Percentiles rank a stretch among this genome's conserved stretches.
Conservation (phyloP, 92 coral and sea anemone species). For the Epizoanthus scotinus region DNA sequence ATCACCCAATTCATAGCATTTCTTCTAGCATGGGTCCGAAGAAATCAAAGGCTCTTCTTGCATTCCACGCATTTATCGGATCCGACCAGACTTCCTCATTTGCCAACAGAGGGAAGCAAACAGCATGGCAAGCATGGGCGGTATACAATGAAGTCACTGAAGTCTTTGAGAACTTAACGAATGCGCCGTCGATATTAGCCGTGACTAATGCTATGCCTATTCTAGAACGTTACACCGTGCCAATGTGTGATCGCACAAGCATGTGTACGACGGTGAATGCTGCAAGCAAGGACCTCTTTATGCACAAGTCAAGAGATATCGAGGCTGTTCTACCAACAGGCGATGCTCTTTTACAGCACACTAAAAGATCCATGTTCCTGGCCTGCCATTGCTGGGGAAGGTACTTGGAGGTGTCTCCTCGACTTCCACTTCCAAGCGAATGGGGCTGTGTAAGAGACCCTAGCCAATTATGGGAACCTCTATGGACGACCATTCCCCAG, state of each 20-base stretch:
- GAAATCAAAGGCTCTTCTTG: slow-evolving; percentile 39
- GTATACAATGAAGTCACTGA: slow-evolving; percentile 8
- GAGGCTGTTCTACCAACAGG: no score
- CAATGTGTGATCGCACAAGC: slow-evolving; percentile 53
- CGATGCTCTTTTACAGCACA: slow-evolving; percentile 40
- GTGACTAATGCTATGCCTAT: slow-evolving; percentile 23
- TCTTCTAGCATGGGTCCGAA: slow-evolving; percentile 28
- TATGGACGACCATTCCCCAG: no score
- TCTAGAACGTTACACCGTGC: slow-evolving; percentile 51
- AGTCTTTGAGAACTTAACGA: no score
- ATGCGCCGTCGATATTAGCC: slow-evolving; percentile 12
- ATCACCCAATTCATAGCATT: slow-evolving; percentile 24
- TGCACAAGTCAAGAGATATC: no score
- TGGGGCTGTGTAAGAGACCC: slow-evolving; percentile 50
- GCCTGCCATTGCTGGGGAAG: no score
- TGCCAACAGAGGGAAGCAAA: slow-evolving; percentile 33
- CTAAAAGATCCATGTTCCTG: slow-evolving; percentile 11
- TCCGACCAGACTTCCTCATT: slow-evolving; percentile 44
- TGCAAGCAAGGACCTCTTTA: no score
- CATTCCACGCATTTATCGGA: slow-evolving; percentile 46
- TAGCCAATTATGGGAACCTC: not conserved
- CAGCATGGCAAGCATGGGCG: slow-evolving; percentile 43
- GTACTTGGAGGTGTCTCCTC: slow-evolving; percentile 41
- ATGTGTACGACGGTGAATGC: slow-evolving; percentile 43
- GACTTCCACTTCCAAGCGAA: slow-evolving; percentile 49